A percentile compares a stretch with the other conserved stretches of the same genome.
Conservation (phyloP, 2,797 vertebrate genomes). For the Pangasius djambal region DNA sequence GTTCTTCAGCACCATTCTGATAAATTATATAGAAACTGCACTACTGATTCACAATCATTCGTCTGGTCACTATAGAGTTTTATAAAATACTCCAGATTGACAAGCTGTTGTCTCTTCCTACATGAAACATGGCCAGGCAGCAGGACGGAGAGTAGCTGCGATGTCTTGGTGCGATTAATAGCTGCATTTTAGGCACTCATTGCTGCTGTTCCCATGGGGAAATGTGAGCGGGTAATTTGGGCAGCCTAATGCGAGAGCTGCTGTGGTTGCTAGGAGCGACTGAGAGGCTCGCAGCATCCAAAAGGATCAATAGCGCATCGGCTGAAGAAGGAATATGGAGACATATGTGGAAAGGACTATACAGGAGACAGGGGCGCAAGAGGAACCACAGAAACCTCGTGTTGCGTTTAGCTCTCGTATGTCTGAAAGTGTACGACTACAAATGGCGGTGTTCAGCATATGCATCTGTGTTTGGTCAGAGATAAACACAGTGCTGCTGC, state of each 20-base stretch:
- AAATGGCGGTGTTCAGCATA: not conserved
- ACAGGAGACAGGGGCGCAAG: conserved; percentile 27
- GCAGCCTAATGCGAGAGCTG: conserved; percentile 55
- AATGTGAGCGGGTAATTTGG: conserved; percentile 53
- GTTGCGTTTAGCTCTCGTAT: not conserved
- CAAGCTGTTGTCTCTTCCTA: not conserved
- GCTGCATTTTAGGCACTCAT: conserved; percentile 47
- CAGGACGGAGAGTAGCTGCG: conserved; percentile 15
- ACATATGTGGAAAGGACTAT: conserved; percentile 60
- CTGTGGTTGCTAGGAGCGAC: conserved; percentile 75
- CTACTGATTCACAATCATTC: not conserved
- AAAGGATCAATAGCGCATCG: conserved; percentile 70
- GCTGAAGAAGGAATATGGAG: conserved; percentile 51
- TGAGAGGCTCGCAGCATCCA: conserved; percentile 61
- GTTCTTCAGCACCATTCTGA: not conserved
- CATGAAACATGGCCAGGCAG: not conserved
- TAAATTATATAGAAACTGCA: not conserved
- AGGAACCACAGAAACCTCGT: not conserved
- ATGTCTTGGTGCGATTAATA: conserved; percentile 44
- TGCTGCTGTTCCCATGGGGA: conserved; percentile 48
- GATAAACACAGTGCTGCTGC: not conserved
- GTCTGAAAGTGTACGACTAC: not conserved
- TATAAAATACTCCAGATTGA: not conserved
- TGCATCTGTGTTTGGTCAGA: not conserved
- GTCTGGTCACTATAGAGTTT: not conserved